Evolutionary conservation across 2,797 vertebrate species (phyloP).

Genomic region (Pipistrellus kuhlii): DNA sequence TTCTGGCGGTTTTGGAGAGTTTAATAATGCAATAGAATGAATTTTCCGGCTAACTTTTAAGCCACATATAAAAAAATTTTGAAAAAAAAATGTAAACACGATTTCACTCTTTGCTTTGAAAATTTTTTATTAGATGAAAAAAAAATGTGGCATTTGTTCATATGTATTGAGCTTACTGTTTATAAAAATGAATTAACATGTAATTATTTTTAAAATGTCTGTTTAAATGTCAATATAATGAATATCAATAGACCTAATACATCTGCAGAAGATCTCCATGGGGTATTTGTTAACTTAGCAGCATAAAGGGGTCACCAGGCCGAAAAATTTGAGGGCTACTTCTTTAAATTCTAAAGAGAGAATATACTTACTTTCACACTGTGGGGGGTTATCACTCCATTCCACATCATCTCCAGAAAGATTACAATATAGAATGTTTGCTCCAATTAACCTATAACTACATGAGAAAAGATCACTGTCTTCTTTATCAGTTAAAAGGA

Average conservation of each 20-base stretch:
- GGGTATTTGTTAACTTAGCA: not conserved
- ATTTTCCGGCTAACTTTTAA: not conserved
- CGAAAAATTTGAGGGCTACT: not conserved
- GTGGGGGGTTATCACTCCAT: constrained; percentile 62
- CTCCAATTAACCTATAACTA: constrained; percentile 79
- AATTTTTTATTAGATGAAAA: constrained; percentile 25
- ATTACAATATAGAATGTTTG: not conserved
- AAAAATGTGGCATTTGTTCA: not conserved
- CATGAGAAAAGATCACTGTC: not conserved
- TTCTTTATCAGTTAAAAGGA: not conserved
- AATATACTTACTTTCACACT: constrained; percentile 84
- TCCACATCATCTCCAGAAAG: not conserved
- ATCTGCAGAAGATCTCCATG: not conserved
- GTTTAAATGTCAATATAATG: constrained; percentile 16
- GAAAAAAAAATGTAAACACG: not conserved
- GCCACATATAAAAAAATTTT: not conserved
- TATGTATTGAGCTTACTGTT: not conserved
- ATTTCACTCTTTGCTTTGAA: not conserved
- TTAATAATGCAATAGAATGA: not conserved
- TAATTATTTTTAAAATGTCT: not conserved
- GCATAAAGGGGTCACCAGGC: not conserved
- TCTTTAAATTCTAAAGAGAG: constrained; percentile 1
- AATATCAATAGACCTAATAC: not conserved
- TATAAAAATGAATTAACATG: constrained; percentile 5
- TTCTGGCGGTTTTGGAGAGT: not conserved